Evolutionary conservation across 2,797 vertebrate genomes (phyloP).

Genomic region (Notolabrus celidotus): DNA sequence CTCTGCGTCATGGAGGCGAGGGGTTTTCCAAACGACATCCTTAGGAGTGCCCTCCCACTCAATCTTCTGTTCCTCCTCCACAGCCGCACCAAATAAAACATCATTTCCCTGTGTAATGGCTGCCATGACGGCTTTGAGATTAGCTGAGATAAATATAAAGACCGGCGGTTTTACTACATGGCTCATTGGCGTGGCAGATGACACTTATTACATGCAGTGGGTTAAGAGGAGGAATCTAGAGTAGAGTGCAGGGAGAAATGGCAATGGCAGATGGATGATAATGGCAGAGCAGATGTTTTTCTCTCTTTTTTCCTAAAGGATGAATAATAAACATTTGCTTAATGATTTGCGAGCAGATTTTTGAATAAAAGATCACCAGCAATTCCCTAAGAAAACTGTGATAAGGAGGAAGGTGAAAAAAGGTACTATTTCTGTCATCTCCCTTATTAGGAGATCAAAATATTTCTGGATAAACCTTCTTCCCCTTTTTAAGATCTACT

Average conservation of each 20-base stretch:
- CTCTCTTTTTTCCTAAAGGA: conserved; percentile 11
- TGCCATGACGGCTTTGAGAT: conserved; percentile 60
- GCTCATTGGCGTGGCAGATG: conserved; percentile 77
- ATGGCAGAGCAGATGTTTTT: conserved; percentile 64
- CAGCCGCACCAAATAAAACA: conserved; percentile 46
- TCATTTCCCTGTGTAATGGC: conserved; percentile 60
- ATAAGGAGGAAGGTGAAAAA: conserved; percentile 24
- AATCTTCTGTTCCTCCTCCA: conserved; percentile 27
- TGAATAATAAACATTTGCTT: conserved; percentile 66
- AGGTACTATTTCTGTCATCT: conserved; percentile 28
- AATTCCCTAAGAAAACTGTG: conserved; percentile 24
- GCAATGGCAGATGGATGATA: conserved; percentile 72
- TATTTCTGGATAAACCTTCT: conserved; percentile 1
- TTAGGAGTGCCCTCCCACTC: conserved; percentile 45
- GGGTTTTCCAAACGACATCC: conserved; percentile 59
- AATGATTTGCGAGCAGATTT: conserved; percentile 56
- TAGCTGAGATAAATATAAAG: conserved; percentile 72
- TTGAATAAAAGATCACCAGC: conserved; percentile 33
- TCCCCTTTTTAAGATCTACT: background rate
- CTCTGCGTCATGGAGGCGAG: conserved; percentile 47
- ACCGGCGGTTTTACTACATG: conserved; percentile 64
- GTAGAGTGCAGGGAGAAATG: conserved; percentile 30
- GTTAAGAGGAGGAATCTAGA: conserved; percentile 54
- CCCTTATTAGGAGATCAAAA: conserved; percentile 34
- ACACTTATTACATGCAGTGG: conserved; percentile 69